Percentiles rank a stretch among this genome's conserved stretches.
These are phyloP conservation scores for Indicator maculatus DNA, from an alignment of 2,113 vertebrate species.

Conservation along the genomic window DNA sequence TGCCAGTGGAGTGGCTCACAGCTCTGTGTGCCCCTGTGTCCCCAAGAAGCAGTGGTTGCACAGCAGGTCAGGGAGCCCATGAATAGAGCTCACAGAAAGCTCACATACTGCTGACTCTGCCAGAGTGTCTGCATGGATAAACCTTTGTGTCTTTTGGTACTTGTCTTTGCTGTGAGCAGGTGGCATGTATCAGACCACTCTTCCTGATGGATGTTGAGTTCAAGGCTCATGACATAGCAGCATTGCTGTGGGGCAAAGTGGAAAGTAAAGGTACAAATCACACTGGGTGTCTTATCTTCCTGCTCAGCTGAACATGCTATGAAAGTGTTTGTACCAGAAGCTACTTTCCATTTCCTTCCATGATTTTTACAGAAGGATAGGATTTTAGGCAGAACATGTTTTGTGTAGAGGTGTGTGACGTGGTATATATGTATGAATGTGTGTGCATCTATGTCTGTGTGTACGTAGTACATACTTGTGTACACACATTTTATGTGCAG, in stretches of 20 bases:
- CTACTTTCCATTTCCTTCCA: neutral
- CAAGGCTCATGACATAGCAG: accelerated
- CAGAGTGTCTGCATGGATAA: neutral
- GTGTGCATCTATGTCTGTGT: neutral
- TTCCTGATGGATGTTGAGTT: neutral
- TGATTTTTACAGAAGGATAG: neutral
- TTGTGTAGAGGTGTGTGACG: neutral
- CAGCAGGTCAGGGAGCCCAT: neutral
- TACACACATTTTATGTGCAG: neutral
- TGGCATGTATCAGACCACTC: neutral
- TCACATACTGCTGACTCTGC: accelerated
- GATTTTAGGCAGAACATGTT: neutral
- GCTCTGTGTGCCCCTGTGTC: too few relatives aligned
- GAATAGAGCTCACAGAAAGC: neutral
- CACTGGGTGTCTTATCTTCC: neutral
- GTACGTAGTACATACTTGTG: too few relatives aligned
- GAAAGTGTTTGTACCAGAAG: neutral
- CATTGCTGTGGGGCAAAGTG: neutral
- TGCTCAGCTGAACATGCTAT: neutral
- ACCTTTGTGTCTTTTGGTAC: neutral
- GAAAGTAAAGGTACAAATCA: neutral
- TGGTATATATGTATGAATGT: accelerated
- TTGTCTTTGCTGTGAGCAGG: neutral
- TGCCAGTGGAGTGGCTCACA: neutral
- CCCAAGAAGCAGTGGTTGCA: accelerated